Evolutionary conservation across 1,140 invertebrate species (phyloP).

Genomic region (Bombus confusus): DNA sequence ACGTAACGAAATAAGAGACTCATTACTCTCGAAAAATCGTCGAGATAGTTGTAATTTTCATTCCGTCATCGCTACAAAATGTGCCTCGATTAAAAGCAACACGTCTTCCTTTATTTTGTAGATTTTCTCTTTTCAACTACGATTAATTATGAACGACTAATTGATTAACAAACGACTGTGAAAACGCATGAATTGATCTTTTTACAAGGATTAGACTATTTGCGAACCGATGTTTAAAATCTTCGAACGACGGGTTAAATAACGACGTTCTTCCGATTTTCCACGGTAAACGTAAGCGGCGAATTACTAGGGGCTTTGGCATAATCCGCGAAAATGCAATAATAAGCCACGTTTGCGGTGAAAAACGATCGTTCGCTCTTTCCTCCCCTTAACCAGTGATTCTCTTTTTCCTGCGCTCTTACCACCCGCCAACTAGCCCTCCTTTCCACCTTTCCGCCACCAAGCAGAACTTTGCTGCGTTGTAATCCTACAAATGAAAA

Average conservation of each 20-base stretch:
- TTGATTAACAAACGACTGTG: background rate
- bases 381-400: background rate
- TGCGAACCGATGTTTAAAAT: slow-evolving; percentile 3
- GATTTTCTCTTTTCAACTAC: background rate
- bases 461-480: slow-evolving; percentile 32
- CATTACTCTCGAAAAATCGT: slow-evolving; percentile 28
- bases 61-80: background rate
- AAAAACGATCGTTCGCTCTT: slow-evolving; percentile 66
- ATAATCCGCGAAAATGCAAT: slow-evolving; percentile 72
- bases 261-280: slow-evolving; percentile 45
- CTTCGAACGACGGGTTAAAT: slow-evolving; percentile 32
- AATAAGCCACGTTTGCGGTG: slow-evolving; percentile 71
- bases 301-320: slow-evolving; percentile 64
- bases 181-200: background rate
- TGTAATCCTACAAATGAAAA: slow-evolving; percentile 81
- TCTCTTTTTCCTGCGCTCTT: slow-evolving; percentile 32
- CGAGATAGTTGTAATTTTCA: background rate
- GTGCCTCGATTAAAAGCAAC: background rate
- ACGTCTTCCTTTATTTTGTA: too few relatives aligned
- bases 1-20: slow-evolving; percentile 48
- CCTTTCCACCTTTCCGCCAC: slow-evolving; percentile 1
- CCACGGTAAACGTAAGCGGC: slow-evolving; percentile 62
- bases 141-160: background rate
- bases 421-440: slow-evolving; percentile 25
- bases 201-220: background rate